phyloP scores from a whole-genome alignment of 2,888 invertebrate species.

The Nemoura dubitans region DNA sequence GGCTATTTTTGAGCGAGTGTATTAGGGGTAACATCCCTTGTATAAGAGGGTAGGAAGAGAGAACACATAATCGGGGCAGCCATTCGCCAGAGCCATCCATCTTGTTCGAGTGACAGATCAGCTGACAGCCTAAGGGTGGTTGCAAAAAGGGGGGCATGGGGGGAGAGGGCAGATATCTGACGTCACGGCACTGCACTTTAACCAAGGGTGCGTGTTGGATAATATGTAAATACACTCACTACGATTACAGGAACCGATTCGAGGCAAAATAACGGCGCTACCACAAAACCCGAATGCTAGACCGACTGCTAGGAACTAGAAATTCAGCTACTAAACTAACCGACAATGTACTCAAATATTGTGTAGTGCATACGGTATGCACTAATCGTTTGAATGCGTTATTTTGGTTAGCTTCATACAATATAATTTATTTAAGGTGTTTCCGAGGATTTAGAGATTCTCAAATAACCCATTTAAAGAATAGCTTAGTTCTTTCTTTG shows the following conservation, averaged over 20 bases:
- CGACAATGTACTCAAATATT: too few relatives aligned
- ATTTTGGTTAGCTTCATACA: too few relatives aligned
- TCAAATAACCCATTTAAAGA: too few relatives aligned
- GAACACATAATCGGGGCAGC: constrained; percentile 39
- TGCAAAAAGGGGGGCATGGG: constrained; percentile 2
- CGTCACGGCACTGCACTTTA: constrained; percentile 34
- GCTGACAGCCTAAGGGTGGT: constrained; percentile 44
- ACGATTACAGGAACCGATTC: neutral
- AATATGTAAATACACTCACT: constrained; percentile 36
- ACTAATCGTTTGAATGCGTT: too few relatives aligned
- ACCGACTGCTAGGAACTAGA: too few relatives aligned
- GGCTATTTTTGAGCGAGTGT: constrained; percentile 30
- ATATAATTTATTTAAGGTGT: too few relatives aligned
- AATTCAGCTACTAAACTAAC: too few relatives aligned
- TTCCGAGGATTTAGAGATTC: too few relatives aligned
- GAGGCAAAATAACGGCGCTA: too few relatives aligned
- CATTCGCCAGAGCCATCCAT: constrained; percentile 64
- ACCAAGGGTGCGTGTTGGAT: neutral
- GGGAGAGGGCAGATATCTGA: constrained; percentile 15
- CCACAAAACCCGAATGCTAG: too few relatives aligned
- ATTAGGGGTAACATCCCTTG: constrained; percentile 38
- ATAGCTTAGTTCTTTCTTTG: too few relatives aligned
- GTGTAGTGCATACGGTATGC: too few relatives aligned
- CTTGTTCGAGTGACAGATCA: constrained; percentile 63
- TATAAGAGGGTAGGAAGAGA: constrained; percentile 39